Percentiles rank a stretch among this genome's conserved stretches.
Evolutionary conservation across 2,113 vertebrate genomes (phyloP).

Genomic region (Trochalopteron elliotii): DNA sequence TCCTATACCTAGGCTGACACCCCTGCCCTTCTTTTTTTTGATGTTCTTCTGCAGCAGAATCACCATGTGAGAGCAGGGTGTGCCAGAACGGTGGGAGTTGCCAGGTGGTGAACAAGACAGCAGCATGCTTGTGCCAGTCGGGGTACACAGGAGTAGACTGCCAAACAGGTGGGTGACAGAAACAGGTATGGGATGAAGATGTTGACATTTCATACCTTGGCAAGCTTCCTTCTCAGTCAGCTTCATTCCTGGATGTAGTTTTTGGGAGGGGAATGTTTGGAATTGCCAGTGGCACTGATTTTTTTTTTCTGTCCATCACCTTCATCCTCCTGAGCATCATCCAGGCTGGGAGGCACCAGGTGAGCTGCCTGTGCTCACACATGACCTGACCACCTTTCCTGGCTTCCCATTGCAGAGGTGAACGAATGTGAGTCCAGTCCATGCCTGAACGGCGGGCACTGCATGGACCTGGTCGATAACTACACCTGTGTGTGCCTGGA

Average conservation of each 20-base stretch:
- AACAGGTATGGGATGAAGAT: not conserved
- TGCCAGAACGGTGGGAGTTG: slow-evolving; percentile 74
- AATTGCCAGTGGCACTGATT: not conserved
- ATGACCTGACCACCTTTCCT: not conserved
- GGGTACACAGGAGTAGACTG: slow-evolving; percentile 67
- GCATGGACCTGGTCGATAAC: slow-evolving; percentile 77
- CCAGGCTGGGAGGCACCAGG: not conserved
- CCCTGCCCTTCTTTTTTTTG: accelerated
- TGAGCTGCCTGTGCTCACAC: not conserved
- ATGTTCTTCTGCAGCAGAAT: slow-evolving; percentile 50
- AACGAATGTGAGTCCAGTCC: slow-evolving; percentile 86
- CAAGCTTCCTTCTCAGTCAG: not conserved
- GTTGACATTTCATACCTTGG: not conserved
- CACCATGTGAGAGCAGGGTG: slow-evolving; percentile 60
- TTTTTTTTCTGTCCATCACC: not conserved
- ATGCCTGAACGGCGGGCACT: slow-evolving; percentile 86
- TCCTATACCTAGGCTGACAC: not conserved
- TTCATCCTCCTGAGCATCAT: not conserved
- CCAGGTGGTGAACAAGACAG: slow-evolving; percentile 29
- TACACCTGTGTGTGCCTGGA: slow-evolving; percentile 84
- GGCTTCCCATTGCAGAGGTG: slow-evolving; percentile 74
- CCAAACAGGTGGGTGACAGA: slow-evolving; percentile 62
- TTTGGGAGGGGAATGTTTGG: not conserved
- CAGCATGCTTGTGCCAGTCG: slow-evolving; percentile 46
- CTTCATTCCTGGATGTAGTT: not conserved